A percentile compares a stretch with the other conserved stretches of the same genome.
Conservation (phyloP, 2,113 vertebrate genomes). For the Eptatretus burgeri region DNA sequence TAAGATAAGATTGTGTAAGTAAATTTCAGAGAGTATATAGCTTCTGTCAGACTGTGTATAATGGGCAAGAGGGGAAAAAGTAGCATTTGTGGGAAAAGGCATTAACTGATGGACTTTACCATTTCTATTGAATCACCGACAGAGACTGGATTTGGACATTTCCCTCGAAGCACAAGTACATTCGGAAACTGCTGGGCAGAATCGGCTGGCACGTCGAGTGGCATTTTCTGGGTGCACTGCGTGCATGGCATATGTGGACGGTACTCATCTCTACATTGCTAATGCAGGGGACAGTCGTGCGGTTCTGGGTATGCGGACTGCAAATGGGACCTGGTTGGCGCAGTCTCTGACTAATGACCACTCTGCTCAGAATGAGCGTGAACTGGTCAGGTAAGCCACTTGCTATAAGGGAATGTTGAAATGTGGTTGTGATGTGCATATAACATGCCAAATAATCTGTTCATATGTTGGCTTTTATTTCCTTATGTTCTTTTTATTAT, state of each 20-base stretch:
- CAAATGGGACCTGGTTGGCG: constrained; percentile 41
- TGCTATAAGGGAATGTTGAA: too few species aligned
- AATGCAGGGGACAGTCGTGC: constrained; percentile 61
- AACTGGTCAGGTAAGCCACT: constrained; percentile 23
- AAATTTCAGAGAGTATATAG: too few species aligned
- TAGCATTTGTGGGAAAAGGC: too few species aligned
- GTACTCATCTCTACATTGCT: constrained; percentile 39
- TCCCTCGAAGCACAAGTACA: constrained; percentile 63
- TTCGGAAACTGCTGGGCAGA: constrained; percentile 31
- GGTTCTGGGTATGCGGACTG: constrained; percentile 35
- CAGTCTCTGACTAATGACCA: constrained; percentile 52
- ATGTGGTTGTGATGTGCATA: too few species aligned
- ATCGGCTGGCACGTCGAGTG: constrained; percentile 45
- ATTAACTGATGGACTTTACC: too few species aligned
- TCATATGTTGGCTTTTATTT: too few species aligned
- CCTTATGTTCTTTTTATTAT: too few species aligned
- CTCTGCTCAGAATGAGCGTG: constrained; percentile 32
- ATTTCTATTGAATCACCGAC: background rate
- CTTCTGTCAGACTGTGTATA: too few species aligned
- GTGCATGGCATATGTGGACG: constrained; percentile 43
- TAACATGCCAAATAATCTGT: too few species aligned
- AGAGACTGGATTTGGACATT: constrained; percentile 50
- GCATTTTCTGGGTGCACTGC: constrained; percentile 69
- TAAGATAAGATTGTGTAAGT: too few species aligned
- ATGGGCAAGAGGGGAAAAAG: too few species aligned